These are phyloP conservation scores for Tapirus terrestris DNA, from an alignment of 2,113 vertebrate genomes.

Conservation along the genomic window DNA sequence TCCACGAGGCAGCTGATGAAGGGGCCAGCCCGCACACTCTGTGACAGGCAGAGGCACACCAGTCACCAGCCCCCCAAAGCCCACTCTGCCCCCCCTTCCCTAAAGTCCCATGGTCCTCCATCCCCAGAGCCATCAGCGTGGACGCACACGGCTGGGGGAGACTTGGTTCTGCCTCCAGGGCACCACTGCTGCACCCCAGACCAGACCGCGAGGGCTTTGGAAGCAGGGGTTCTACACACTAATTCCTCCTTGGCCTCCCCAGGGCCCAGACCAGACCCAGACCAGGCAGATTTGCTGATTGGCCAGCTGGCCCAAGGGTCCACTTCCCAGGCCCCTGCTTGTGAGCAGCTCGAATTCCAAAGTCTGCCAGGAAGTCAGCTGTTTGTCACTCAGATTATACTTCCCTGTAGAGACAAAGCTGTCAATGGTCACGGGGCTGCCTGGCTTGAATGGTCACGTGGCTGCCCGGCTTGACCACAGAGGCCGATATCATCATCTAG, in stretches of 20 bases:
- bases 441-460: not conserved
- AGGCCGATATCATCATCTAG: not conserved
- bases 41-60: not conserved
- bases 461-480: not conserved
- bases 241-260: not conserved
- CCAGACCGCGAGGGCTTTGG: not conserved
- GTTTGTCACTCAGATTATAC: not conserved
- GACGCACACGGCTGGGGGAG: fast-evolving
- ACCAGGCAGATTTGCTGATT: not conserved
- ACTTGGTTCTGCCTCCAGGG: no score
- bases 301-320: not conserved
- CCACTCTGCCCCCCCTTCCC: not conserved
- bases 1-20: not conserved
- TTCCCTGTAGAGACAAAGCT: not conserved
- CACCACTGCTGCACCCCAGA: not conserved
- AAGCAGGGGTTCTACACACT: not conserved
- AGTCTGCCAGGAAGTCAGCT: not conserved
- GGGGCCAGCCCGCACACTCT: not conserved
- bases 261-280: not conserved
- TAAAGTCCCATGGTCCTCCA: not conserved
- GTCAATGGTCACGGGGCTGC: not conserved
- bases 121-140: not conserved
- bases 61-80: not conserved
- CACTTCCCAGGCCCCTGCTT: not conserved
- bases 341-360: not conserved